phyloP scores from a whole-genome alignment of 2,888 invertebrate species.

The Teinopalpus imperialis region DNA sequence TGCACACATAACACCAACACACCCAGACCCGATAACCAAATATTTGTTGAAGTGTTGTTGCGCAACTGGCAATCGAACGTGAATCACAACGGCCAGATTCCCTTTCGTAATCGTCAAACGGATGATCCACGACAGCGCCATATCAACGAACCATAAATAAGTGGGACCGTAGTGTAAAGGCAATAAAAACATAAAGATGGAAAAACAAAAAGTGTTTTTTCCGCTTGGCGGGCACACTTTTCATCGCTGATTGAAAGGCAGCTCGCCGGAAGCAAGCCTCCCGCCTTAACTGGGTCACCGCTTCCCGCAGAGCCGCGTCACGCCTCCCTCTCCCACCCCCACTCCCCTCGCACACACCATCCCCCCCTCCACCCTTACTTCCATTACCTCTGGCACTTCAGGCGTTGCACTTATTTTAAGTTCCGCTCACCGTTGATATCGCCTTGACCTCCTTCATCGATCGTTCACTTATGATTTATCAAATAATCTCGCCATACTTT shows the following conservation, averaged over 20 bases:
- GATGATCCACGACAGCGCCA: slow-evolving; percentile 24
- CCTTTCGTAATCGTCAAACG: slow-evolving; percentile 14
- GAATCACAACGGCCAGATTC: no score
- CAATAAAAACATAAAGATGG: slow-evolving; percentile 25
- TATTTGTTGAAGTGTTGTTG: no score
- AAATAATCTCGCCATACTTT: no score
- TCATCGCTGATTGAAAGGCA: slow-evolving; percentile 37
- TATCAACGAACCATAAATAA: slow-evolving; percentile 17
- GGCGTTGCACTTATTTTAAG: slow-evolving; percentile 25
- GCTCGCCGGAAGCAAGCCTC: slow-evolving; percentile 41
- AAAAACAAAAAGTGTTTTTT: slow-evolving; percentile 33
- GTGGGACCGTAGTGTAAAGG: slow-evolving; percentile 14
- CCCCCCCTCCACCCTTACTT: slow-evolving; percentile 12
- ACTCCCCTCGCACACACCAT: background rate
- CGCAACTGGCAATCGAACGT: no score
- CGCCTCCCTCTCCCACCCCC: background rate
- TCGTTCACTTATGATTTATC: background rate
- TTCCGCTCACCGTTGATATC: slow-evolving; percentile 13
- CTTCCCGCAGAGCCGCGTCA: slow-evolving; percentile 9
- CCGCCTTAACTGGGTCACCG: slow-evolving; percentile 43
- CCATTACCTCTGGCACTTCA: slow-evolving; percentile 21
- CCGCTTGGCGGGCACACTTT: slow-evolving; percentile 33
- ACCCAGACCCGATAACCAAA: no score
- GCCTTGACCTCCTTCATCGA: slow-evolving; percentile 17
- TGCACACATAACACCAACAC: no score